Base-by-base conservation (phyloP, 1,140 invertebrate species). In the Heliconius congener region DNA sequence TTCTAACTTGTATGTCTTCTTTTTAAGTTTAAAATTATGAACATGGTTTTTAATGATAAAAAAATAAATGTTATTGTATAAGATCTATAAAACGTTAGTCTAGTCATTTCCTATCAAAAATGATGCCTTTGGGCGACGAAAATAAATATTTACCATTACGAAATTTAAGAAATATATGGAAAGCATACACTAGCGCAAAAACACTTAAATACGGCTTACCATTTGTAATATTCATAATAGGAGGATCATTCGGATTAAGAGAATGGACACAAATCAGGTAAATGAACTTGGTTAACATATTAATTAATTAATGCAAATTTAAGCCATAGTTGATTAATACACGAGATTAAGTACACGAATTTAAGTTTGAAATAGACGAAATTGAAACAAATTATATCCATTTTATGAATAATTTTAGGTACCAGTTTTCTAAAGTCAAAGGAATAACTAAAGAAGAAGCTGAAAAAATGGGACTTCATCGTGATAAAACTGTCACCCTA, bases 231-330 rank as follows among this genome's bases (percentile, higher is more conserved):
- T 95, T 97, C 76, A 90, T 97, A 50, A 84, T 97, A 71, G 96
- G 96, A 60, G 96, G 96, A 77, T 97, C 97, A 1, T 96, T 97
- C 89, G 96, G 96, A 19, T 87, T 97, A n/a, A 95, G 93, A 87
- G 95, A 97, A 94, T 97, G 97, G 93, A 94, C 96, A 9, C 94
- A 95, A 85, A 83, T 97, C 77, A 96, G 96, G 96, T 97, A 66
- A 30, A 57, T 23, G 8, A 52, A 19, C 16, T 52, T 8, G 6
- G 18, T 16, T 52, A 52, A 52, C 50, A n/a, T 46, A 46, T 23
- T 60, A 23, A 60, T 60, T 27, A 23, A 46, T 13, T 46, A 46
- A 46, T 46, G 13, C 42, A 46, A 46, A 46, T 46, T 46, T 46
- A 16, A 37, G 34, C 42, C 13, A 16, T 60, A 60, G n/a, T 60